Conservation (phyloP, 1,140 invertebrate species). For the Heterodera schachtii region DNA sequence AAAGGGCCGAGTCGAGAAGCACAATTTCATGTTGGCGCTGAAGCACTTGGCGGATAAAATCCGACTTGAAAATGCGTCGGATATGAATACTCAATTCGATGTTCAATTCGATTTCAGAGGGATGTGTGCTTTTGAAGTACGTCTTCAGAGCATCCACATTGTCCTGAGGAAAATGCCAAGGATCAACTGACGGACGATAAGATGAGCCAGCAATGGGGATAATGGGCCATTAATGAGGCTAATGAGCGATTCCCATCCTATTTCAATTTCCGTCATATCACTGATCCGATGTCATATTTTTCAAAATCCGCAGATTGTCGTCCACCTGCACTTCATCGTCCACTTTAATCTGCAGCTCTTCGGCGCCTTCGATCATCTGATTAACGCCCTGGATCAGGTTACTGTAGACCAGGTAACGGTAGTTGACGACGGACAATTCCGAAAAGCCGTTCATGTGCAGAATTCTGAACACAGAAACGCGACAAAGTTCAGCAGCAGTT, state of each 20-base stretch:
- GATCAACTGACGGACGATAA: too few relatives aligned
- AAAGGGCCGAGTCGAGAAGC: constrained; percentile 57
- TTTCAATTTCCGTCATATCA: too few relatives aligned
- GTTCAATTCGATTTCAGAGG: constrained; percentile 52
- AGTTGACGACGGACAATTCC: constrained; percentile 56
- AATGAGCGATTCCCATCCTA: background rate
- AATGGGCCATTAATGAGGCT: too few relatives aligned
- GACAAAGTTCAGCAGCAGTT: background rate
- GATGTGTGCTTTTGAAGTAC: constrained; percentile 46
- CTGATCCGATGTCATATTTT: background rate
- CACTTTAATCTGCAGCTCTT: constrained; percentile 38
- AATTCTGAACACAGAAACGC: constrained; percentile 37
- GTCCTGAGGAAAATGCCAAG: constrained; percentile 37
- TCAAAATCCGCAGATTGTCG: background rate
- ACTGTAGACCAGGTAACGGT: constrained; percentile 54
- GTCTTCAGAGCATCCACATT: constrained; percentile 34
- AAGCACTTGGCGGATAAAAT: constrained; percentile 40
- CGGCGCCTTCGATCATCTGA: constrained; percentile 53
- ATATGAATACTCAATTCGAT: constrained; percentile 41
- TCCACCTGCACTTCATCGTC: constrained; percentile 32
- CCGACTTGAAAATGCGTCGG: constrained; percentile 38
- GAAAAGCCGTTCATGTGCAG: constrained; percentile 58
- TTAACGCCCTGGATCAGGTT: constrained; percentile 48
- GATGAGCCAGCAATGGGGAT: background rate
- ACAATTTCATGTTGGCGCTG: constrained; percentile 56